Base-by-base conservation (phyloP, 2,888 invertebrate species). In the Trachelus troglodyta region DNA sequence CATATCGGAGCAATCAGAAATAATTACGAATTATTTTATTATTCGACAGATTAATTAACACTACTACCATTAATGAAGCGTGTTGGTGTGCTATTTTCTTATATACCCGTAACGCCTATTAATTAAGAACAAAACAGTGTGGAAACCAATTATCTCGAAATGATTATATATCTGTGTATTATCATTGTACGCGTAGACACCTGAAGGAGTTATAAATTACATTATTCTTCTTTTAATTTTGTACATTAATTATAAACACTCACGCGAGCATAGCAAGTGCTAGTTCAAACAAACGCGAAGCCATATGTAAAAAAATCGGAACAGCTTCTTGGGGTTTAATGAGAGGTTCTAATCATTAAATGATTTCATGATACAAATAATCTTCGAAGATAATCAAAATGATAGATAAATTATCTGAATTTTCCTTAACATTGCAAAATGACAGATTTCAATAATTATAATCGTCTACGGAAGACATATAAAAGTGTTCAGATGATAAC, bases 11-110 rank as follows among this genome's bases (percentile, higher is more conserved):
- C 83, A 81, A 79, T 82, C 81, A 74, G 73, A 76, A 79, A 79
- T 80, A 83, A 56, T 80, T 82, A 79, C 77, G 79, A 79, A 80
- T 56, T 81, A 80, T 80, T 83, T 82, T 82, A 56, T 9, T 23
- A 56, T 75, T 74, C 69, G 37, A 40, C 69, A 81, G 79, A 75
- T 83, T 86, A 84, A 86, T 75, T 84, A 82, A 84, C 75, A 73
- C 80, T 79, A 82, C 81, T 80, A 79, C 83, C 82, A 84, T 86
- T 86, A 83, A 86, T 85, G 82, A 81, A 84, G 75, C 86, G 80
- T 84, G 78, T 79, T 56, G 23, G 9, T 56, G 23, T 79, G 79
- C 79, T 80, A 81, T 85, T 81, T 83, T 78, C 56, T 34, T 56
- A 56, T 31, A 56, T 75, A 40, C 23, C 15, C 33, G 30, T 78